These are phyloP conservation scores for Strix uralensis DNA, from an alignment of 2,113 vertebrate genomes.

Conservation along the genomic window DNA sequence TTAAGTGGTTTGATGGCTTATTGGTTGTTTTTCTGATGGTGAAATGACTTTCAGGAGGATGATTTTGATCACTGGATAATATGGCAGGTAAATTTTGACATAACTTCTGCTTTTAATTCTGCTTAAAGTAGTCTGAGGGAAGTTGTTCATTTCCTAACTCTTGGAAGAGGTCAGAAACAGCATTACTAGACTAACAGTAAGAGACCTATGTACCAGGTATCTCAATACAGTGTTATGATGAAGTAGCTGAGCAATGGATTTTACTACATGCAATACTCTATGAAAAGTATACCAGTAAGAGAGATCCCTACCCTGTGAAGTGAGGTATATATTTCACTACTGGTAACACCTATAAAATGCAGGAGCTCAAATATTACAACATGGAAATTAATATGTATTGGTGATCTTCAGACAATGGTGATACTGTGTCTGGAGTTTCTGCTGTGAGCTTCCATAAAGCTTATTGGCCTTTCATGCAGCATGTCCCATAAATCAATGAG, in stretches of 20 bases:
- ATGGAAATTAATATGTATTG: conserved; percentile 23
- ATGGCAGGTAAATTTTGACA: not conserved
- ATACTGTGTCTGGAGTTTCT: conserved; percentile 47
- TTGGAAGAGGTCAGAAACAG: not conserved
- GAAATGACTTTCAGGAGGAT: not conserved
- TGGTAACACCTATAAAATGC: not conserved
- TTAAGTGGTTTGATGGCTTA: conserved; percentile 8
- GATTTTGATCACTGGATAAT: not conserved
- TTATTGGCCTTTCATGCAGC: conserved; percentile 34
- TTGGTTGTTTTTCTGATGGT: not conserved
- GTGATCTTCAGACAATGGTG: conserved; percentile 33
- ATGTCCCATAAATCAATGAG: conserved; percentile 59
- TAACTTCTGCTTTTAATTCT: not conserved
- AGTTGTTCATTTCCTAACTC: not conserved
- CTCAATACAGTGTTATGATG: not conserved
- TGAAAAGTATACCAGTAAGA: conserved; percentile 34
- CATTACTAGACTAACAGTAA: not conserved
- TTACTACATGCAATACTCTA: conserved; percentile 31
- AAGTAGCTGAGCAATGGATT: conserved; percentile 13
- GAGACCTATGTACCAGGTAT: not conserved
- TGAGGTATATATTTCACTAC: conserved; percentile 15
- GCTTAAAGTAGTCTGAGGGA: not conserved
- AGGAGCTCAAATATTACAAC: not conserved
- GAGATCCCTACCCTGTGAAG: not conserved
- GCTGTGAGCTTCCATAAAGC: conserved; percentile 48